Evolutionary conservation across 1,140 invertebrate species (phyloP), one percentile per base, ranked within the genome.

Genomic region (Zaprionus kolodkinae): DNA sequence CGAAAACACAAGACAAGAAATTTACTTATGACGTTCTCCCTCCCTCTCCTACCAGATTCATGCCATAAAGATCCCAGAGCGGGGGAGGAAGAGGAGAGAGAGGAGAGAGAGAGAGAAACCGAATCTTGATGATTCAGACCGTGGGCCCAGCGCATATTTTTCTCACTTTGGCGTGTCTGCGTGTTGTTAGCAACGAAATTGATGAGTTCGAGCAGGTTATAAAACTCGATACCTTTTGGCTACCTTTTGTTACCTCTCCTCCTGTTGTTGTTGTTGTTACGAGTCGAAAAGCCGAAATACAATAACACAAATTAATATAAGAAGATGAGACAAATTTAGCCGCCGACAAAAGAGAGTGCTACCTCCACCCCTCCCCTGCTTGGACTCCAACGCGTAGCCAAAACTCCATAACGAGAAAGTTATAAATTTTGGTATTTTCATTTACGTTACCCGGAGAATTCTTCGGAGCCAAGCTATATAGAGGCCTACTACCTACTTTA

Each of bases 281-380:
- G 60, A 62, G 27, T 70, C 72, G 70, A 79, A 78, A 71, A 76
- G 63, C 78, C 72, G 85, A 76, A 89, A 84, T 81, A 88, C 85
- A 88, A 88, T 89, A 88, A 88, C 85, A 88, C 85, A 88, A 88
- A 88, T 88, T 88, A 88, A 89, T 88, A 89, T 89, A 78, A 79
- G 85, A 88, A 88, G 85, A 88, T 88, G 85, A 88, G 85, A 88
- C 85, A 88, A 88, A 88, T 89, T 88, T 77, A 88, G 81, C 81
- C 84, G 84, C 85, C 85, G 78, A 89, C 85, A 89, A 89, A 77
- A 89, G 84, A 73, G 74, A 80, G 65, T 43, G 45, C 45, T 50
- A 12, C 17, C 45, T 15, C 45, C 11, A 10, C 10, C 17, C 5
- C 12, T 50, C 5, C 10, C 3, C 11, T 74, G n/a, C n/a, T 61